These are phyloP conservation scores for Upupa epops DNA, from an alignment of 2,113 vertebrate genomes.

Conservation along the genomic window DNA sequence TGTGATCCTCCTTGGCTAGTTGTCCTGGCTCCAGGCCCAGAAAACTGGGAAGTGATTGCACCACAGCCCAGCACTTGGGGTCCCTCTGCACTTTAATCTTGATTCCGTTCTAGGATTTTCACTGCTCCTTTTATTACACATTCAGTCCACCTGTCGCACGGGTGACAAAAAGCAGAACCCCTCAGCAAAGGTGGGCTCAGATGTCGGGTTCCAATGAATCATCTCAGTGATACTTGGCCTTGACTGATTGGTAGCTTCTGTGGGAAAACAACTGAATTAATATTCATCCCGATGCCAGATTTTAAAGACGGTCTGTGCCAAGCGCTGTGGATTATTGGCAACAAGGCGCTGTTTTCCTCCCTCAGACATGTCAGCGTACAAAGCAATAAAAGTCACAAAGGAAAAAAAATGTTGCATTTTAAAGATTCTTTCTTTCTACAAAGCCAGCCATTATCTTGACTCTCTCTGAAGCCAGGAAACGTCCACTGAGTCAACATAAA, in stretches of 20 bases:
- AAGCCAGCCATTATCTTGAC: slow-evolving; percentile 64
- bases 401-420: slow-evolving; percentile 67
- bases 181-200: slow-evolving; percentile 46
- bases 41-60: neutral
- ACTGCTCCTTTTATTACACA: neutral
- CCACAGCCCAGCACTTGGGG: neutral
- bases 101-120: neutral
- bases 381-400: slow-evolving; percentile 67
- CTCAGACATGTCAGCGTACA: slow-evolving; percentile 59
- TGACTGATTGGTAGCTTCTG: slow-evolving; percentile 69
- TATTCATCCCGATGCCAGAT: slow-evolving; percentile 43
- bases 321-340: slow-evolving; percentile 64
- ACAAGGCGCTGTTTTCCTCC: slow-evolving; percentile 64
- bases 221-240: slow-evolving; percentile 56
- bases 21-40: slow-evolving; percentile 8
- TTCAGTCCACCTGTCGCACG: neutral
- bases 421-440: slow-evolving; percentile 69
- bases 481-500: slow-evolving; percentile 67
- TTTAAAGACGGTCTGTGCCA: slow-evolving; percentile 56
- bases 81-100: neutral
- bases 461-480: slow-evolving; percentile 67
- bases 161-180: neutral
- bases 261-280: slow-evolving; percentile 76
- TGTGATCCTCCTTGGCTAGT: slow-evolving; percentile 14
- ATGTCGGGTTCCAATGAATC: slow-evolving; percentile 64